Percentiles rank a stretch among this genome's conserved stretches.
These are phyloP conservation scores for Siphonodentalium dalli DNA, from an alignment of 2,888 invertebrate genomes.

Conservation along the genomic window DNA sequence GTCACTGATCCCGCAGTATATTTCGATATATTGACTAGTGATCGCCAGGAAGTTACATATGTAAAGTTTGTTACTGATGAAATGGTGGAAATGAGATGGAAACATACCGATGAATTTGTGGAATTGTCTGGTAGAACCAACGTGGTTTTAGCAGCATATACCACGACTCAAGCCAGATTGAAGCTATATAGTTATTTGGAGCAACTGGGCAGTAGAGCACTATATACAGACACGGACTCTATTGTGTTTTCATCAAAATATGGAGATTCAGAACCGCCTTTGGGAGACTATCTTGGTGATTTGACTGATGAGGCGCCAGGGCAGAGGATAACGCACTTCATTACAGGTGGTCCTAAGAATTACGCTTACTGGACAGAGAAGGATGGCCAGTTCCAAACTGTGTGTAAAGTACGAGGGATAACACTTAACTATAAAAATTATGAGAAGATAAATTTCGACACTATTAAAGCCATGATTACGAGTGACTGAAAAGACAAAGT, in stretches of 20 bases:
- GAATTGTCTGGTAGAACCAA: constrained; percentile 21
- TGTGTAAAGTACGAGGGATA: constrained; percentile 40
- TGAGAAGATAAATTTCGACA: constrained; percentile 25
- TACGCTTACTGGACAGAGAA: constrained; percentile 37
- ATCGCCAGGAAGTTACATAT: constrained; percentile 21
- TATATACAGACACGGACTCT: constrained; percentile 23
- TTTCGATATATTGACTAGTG: constrained; percentile 24
- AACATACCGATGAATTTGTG: constrained; percentile 17
- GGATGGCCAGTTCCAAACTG: constrained; percentile 23
- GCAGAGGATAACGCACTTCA: constrained; percentile 33
- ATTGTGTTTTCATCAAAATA: constrained; percentile 7
- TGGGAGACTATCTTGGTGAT: constrained; percentile 55
- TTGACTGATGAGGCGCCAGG: constrained; percentile 55
- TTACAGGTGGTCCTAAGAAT: constrained; percentile 57
- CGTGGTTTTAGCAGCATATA: constrained; percentile 26
- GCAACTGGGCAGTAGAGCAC: constrained; percentile 1
- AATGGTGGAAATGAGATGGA: constrained; percentile 18
- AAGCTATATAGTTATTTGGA: constrained; percentile 27
- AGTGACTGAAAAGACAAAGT: too few species aligned
- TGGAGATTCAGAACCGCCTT: constrained; percentile 27
- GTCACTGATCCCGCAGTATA: constrained; percentile 8
- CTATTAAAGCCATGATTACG: too few species aligned
- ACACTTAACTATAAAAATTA: constrained; percentile 29
- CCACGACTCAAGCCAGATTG: constrained; percentile 28
- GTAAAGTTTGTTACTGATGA: constrained; percentile 24